Evolutionary conservation across 2,888 invertebrate species (phyloP).

Genomic region (Drosophila fungiperda): DNA sequence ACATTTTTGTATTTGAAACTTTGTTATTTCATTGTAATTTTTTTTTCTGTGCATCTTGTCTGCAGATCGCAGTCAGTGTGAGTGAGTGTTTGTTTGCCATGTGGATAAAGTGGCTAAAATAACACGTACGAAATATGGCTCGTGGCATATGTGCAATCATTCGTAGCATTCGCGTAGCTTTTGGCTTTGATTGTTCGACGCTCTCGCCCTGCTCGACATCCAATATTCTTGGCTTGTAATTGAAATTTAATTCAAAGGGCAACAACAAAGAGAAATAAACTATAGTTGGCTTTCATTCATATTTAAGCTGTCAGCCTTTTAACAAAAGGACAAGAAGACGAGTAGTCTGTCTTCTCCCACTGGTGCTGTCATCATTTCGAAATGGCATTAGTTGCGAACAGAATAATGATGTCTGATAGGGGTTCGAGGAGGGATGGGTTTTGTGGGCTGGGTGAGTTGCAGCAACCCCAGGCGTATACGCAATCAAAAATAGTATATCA

Average conservation of each 20-base stretch:
- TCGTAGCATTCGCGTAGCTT: constrained; percentile 36
- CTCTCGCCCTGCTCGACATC: neutral
- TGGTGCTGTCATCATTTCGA: constrained; percentile 40
- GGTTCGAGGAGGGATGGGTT: neutral
- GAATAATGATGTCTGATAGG: constrained; percentile 43
- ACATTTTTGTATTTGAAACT: neutral
- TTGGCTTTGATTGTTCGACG: constrained; percentile 41
- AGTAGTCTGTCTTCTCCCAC: constrained; percentile 24
- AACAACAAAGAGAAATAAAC: constrained; percentile 17
- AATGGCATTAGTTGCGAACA: constrained; percentile 47
- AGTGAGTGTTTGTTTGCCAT: constrained; percentile 17
- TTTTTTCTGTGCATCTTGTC: neutral
- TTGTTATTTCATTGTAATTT: neutral
- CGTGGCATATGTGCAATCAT: constrained; percentile 68
- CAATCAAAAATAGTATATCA: constrained; percentile 78
- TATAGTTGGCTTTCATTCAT: constrained; percentile 60
- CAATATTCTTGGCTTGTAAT: constrained; percentile 36
- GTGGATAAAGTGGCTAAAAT: constrained; percentile 61
- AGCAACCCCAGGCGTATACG: constrained; percentile 59
- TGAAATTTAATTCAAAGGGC: constrained; percentile 60
- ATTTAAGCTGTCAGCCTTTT: constrained; percentile 62
- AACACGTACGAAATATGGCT: constrained; percentile 70
- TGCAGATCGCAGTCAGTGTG: constrained; percentile 15
- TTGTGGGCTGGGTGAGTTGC: neutral
- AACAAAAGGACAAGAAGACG: constrained; percentile 35